These are phyloP conservation scores for Platycnemis pennipes DNA, from an alignment of 2,888 invertebrate genomes.

Conservation along the genomic window DNA sequence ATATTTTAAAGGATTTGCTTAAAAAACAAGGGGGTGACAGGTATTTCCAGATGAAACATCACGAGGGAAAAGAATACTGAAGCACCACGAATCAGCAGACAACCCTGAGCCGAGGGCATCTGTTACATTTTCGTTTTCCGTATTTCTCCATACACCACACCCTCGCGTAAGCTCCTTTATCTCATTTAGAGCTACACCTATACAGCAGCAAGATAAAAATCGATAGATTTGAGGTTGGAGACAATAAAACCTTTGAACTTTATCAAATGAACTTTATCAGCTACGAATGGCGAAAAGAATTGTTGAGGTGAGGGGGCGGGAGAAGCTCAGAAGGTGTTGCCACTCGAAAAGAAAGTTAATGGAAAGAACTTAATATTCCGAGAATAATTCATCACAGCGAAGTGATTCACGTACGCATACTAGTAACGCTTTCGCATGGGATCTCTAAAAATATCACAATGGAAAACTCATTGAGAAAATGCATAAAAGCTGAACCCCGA, in stretches of 20 bases:
- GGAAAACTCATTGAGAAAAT: neutral
- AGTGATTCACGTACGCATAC: neutral
- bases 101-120: too few relatives aligned
- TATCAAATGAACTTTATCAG: too few relatives aligned
- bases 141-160: too few relatives aligned
- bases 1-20: too few relatives aligned
- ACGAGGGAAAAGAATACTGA: too few relatives aligned
- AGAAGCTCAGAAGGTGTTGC: neutral
- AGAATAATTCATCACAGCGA: neutral
- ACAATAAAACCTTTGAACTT: neutral
- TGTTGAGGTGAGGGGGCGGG: too few relatives aligned
- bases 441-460: neutral
- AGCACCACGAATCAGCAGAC: too few relatives aligned
- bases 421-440: neutral
- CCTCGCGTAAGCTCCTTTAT: too few relatives aligned
- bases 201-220: neutral
- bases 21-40: too few relatives aligned
- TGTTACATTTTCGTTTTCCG: too few relatives aligned
- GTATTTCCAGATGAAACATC: too few relatives aligned
- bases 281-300: too few relatives aligned
- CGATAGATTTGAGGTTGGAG: neutral
- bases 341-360: neutral
- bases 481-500: neutral
- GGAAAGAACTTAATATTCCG: neutral
- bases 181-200: neutral